Conservation (phyloP, 2,113 vertebrate species). For the Calcarius ornatus region DNA sequence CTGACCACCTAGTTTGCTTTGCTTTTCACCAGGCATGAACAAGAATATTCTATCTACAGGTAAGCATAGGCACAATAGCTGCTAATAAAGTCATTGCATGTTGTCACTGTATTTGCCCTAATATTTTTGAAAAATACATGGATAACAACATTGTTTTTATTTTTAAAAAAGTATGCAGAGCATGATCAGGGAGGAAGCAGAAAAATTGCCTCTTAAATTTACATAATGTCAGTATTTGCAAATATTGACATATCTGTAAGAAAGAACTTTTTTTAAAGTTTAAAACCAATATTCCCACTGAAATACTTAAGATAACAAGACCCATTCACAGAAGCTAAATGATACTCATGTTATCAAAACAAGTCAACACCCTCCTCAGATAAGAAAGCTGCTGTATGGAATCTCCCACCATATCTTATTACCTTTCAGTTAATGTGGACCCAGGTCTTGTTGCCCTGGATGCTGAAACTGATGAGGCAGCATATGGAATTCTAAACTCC, state of each 20-base stretch:
- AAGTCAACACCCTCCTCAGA: background rate
- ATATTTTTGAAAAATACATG: background rate
- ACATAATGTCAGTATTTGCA: background rate
- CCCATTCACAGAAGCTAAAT: background rate
- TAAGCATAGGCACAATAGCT: background rate
- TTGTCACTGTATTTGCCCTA: background rate
- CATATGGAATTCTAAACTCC: slow-evolving; percentile 20
- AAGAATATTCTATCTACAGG: background rate
- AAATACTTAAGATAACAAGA: background rate
- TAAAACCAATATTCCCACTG: background rate
- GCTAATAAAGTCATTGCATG: background rate
- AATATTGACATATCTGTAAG: background rate
- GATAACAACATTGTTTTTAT: fast-evolving
- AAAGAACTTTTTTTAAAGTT: fast-evolving
- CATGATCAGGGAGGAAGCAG: background rate
- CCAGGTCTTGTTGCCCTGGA: slow-evolving; percentile 5
- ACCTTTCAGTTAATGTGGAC: slow-evolving; percentile 60
- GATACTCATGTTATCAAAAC: background rate
- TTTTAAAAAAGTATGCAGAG: background rate
- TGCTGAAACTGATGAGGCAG: slow-evolving; percentile 37
- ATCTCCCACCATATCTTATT: background rate
- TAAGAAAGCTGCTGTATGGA: background rate
- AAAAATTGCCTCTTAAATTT: background rate
- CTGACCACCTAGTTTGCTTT: background rate
- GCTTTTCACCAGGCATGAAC: background rate